Evolutionary conservation across 2,113 vertebrate genomes (phyloP), one percentile per base, ranked within the genome.

Genomic region (Lutjanus erythropterus): DNA sequence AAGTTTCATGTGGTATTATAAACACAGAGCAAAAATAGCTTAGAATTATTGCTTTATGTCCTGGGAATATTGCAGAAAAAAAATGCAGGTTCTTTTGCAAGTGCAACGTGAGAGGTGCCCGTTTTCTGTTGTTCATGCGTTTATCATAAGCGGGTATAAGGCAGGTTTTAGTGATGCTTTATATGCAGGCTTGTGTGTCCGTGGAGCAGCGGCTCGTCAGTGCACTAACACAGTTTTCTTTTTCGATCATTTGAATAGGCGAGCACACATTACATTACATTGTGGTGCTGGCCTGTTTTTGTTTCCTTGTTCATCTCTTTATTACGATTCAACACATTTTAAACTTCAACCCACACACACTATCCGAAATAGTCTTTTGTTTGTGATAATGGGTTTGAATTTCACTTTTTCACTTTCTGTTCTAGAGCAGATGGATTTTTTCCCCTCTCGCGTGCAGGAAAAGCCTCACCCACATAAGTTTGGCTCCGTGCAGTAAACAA

Each of bases 401-500:
- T 78, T 72, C 74, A 67, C 2, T 7, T 70, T 7, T 70, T n/a
- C 33, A 50, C 37, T 55, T 31, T 80, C 33, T 23, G 9, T 74
- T 73, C 68, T 27, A 73, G 16, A 27, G 25, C 47, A 72, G 64
- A 49, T 6, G 56, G 53, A 23, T 49, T 68, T 52, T 83, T 69
- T 52, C 83, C 49, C 41, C 25, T 2, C 8, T 12, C 71, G 21
- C 71, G 29, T 62, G 67, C 71, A 75, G 60, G 23, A 67, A 52
- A 72, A 87, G 75, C 88, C 87, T 89, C 88, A 71, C 88, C 89
- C 88, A 77, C 81, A 86, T 56, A 88, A 90, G 72, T 93, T 93
- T 75, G 78, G 46, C 46, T 25, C 19, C 70, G 37, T 61, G 74
- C 86, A 85, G 81, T 78, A 90, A 93, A 92, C 88, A 92, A 90